Conservation (phyloP, 2,113 vertebrate species). For the Neotragus pygmaeus region DNA sequence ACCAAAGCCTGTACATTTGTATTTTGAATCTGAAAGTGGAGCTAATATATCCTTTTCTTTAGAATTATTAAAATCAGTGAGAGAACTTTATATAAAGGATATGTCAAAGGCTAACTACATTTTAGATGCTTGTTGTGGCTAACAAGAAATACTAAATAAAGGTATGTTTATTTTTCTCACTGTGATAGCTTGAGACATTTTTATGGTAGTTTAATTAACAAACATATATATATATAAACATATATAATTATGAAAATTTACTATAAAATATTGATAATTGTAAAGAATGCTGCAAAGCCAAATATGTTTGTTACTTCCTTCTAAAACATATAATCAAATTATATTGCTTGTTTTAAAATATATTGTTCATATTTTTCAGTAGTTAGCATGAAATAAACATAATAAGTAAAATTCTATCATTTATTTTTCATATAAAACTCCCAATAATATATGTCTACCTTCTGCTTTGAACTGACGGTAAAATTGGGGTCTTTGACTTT, state of each 20-base stretch:
- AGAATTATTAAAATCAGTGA: background rate
- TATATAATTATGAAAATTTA: background rate
- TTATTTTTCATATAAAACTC: background rate
- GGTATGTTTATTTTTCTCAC: background rate
- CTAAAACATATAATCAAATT: background rate
- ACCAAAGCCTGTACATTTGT: background rate
- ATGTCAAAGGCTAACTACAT: background rate
- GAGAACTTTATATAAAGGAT: background rate
- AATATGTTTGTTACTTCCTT: background rate
- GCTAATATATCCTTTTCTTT: background rate
- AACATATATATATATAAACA: too few relatives aligned
- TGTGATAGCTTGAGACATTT: background rate
- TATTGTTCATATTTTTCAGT: background rate
- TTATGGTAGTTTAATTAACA: background rate
- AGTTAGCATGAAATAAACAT: background rate
- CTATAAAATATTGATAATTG: background rate
- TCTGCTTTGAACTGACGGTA: background rate
- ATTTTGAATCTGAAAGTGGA: background rate
- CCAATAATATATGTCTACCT: background rate
- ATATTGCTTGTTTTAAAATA: background rate
- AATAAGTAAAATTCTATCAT: background rate
- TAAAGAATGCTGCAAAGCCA: background rate
- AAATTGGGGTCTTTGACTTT: conserved; percentile 9
- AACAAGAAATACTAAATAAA: background rate
- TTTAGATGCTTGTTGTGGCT: background rate